Percentiles rank a stretch among this genome's conserved stretches.
Conservation (phyloP, 2,113 vertebrate species). For the Prolemur simus region DNA sequence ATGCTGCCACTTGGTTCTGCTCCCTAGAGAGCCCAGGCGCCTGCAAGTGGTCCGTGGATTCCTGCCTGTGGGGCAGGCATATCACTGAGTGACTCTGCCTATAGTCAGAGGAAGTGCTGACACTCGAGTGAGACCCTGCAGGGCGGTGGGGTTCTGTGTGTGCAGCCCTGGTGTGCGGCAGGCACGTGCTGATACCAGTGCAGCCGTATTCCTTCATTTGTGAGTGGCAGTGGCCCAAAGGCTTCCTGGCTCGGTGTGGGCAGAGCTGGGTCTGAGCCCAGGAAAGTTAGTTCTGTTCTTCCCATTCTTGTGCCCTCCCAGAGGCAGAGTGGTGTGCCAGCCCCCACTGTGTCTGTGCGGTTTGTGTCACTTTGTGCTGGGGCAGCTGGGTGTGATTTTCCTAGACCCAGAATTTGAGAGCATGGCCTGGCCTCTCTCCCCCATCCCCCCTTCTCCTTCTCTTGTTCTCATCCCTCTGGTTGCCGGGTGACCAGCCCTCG, state of each 20-base stretch:
- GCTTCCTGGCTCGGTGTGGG: background rate
- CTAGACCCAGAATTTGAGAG: background rate
- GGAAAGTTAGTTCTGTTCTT: background rate
- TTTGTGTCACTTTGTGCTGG: background rate
- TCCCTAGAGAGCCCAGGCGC: background rate
- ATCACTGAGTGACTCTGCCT: background rate
- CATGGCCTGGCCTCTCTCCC: background rate
- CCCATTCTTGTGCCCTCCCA: background rate
- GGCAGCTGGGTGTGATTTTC: background rate
- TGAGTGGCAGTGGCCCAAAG: background rate
- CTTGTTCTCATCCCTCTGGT: conserved; percentile 49
- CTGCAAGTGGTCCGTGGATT: background rate
- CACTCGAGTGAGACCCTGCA: background rate
- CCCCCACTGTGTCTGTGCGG: background rate
- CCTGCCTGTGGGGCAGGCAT: background rate
- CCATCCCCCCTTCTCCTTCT: background rate
- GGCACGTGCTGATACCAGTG: background rate
- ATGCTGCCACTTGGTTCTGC: background rate
- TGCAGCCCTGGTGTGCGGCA: background rate
- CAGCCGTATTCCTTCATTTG: background rate
- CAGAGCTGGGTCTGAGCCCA: background rate
- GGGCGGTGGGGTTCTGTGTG: background rate
- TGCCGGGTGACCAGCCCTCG: conserved; percentile 88
- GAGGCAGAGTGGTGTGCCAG: background rate
- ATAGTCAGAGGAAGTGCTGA: background rate